Evolutionary conservation across 2,113 vertebrate genomes (phyloP), one percentile per base, ranked within the genome.

Genomic region (Taxidea taxus): DNA sequence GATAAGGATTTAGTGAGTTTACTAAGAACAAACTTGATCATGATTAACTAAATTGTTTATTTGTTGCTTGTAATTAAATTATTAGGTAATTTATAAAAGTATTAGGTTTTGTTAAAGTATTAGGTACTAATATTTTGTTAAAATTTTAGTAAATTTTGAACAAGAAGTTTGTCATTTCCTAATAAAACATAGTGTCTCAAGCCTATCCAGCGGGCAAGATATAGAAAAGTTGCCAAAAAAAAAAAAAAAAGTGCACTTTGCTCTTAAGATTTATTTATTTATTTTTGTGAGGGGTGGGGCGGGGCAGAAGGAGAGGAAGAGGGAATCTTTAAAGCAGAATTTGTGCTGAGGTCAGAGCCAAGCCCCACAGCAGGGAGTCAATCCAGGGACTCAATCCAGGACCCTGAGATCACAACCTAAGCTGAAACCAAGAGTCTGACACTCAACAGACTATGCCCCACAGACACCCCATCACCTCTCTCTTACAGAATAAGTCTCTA

Each of bases 31-130:
- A 37, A 87, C 6, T 77, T 70, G 16, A n/a, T 31, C 25, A 80
- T 16, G 72, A 47, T 89, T 44, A 82, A 27, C 16, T 51, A 82
- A 70, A 6, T 42, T 87, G 10, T 16, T 96, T 80, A 64, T 49
- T 51, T 93, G 51, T 44, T 82, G 0, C 74, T 78, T 83, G 60
- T 21, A 6, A 75, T 83, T 75, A 66, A 87, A 49, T 91, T 87
- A 56, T 34, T 83, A 90, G 13, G 3, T 58, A 91, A 66, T 75
- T 56, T 82, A 25, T 91, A 58, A n/a, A 70, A 56, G 44, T 91
- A 83, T 49, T 72, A 44, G 20, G 37, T 75, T 85, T 92, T 85
- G 16, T 75, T 92, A 51, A 85, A 80, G 58, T 86, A 44, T 72
- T 91, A 87, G 20, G 18, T 54, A 64, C 54, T 60, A 72, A 72